Percentiles rank a stretch among this genome's conserved stretches.
Conservation (phyloP, 2,113 vertebrate genomes). For the Tychaedon coryphoeus region DNA sequence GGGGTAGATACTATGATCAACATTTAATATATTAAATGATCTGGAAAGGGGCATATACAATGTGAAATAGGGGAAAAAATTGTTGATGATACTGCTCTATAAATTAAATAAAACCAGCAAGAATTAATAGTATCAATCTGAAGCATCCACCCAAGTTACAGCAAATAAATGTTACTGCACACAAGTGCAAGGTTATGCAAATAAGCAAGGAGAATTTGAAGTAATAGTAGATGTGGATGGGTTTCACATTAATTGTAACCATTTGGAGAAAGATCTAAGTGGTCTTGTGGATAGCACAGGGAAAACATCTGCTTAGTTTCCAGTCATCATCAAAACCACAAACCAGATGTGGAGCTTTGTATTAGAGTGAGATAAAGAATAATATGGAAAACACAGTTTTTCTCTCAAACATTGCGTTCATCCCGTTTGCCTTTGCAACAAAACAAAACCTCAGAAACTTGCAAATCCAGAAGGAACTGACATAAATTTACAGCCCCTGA, state of each 20-base stretch:
- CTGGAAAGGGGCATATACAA: conserved; percentile 31
- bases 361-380: conserved; percentile 1
- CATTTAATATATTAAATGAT: conserved; percentile 63
- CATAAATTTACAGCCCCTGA: neutral
- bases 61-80: neutral
- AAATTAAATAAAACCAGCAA: neutral
- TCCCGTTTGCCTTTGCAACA: neutral
- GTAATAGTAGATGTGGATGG: neutral
- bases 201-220: neutral
- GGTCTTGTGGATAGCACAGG: neutral
- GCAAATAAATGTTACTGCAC: neutral
- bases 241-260: conserved; percentile 45
- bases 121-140: neutral
- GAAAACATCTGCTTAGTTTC: conserved; percentile 60
- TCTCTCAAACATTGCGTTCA: accelerated
- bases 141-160: neutral
- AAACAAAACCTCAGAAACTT: neutral
- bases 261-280: conserved; percentile 39
- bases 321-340: conserved; percentile 20
- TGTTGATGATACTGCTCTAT: neutral
- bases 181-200: neutral
- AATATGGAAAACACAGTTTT: neutral
- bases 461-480: neutral
- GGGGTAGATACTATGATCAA: conserved; percentile 40
- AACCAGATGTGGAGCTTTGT: conserved; percentile 25